Evolutionary conservation across 2,888 invertebrate genomes (phyloP).

Genomic region (Leptopilina syphax): DNA sequence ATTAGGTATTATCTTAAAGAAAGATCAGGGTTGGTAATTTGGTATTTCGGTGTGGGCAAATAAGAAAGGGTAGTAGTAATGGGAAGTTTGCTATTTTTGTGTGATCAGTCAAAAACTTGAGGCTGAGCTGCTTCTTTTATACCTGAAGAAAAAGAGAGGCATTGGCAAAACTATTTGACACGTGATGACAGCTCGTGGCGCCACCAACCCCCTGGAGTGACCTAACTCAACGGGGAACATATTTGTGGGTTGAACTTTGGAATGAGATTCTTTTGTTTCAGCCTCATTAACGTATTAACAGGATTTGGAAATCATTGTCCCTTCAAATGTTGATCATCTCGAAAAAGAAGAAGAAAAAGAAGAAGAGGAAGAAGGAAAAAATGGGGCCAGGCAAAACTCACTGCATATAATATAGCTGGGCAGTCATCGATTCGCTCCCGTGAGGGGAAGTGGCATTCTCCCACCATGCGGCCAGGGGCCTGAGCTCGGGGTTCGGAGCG

Average conservation of each 20-base stretch:
- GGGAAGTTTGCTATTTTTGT: slow-evolving; percentile 40
- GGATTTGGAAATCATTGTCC: slow-evolving; percentile 29
- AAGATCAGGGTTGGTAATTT: slow-evolving; percentile 53
- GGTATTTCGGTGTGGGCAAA: slow-evolving; percentile 40
- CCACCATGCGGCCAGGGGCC: too few relatives aligned
- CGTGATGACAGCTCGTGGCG: slow-evolving; percentile 77
- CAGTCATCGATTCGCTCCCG: too few relatives aligned
- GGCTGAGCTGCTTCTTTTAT: slow-evolving; percentile 24
- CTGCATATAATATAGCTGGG: slow-evolving; percentile 15
- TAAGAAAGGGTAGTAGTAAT: slow-evolving; percentile 52
- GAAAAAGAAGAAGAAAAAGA: too few relatives aligned
- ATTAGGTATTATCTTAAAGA: slow-evolving; percentile 56
- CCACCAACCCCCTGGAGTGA: slow-evolving; percentile 75
- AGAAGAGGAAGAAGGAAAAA: not conserved
- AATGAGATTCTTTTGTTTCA: slow-evolving; percentile 75
- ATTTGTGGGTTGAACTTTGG: slow-evolving; percentile 56
- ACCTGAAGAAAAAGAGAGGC: slow-evolving; percentile 65
- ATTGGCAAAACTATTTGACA: slow-evolving; percentile 63
- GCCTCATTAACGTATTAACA: slow-evolving; percentile 73
- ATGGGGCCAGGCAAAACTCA: slow-evolving; percentile 4
- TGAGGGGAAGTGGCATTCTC: too few relatives aligned
- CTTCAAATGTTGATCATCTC: not conserved
- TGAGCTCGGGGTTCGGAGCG: too few relatives aligned
- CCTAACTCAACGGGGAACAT: slow-evolving; percentile 66
- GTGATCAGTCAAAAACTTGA: slow-evolving; percentile 7